phyloP scores from a whole-genome alignment of 1,140 invertebrate species.

The Amyelois transitella region DNA sequence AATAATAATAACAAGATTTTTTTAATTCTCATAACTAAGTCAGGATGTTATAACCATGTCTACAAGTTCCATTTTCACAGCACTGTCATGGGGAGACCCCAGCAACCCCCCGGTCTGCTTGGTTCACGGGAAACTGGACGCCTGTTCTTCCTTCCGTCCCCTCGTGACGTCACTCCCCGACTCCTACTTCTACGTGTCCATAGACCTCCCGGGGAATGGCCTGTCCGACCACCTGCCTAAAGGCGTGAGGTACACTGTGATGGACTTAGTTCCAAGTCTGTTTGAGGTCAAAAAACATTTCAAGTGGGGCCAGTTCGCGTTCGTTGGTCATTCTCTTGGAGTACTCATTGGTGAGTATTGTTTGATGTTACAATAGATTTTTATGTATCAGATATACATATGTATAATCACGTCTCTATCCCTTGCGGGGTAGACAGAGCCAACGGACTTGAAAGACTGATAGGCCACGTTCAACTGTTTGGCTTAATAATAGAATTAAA shows the following conservation, averaged over 20 bases:
- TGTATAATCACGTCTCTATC: too few species aligned
- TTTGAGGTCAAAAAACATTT: constrained; percentile 31
- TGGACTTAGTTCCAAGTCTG: constrained; percentile 38
- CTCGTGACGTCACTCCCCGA: constrained; percentile 30
- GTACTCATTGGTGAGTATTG: constrained; percentile 26
- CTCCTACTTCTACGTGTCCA: constrained; percentile 36
- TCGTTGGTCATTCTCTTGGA: constrained; percentile 39
- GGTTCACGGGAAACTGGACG: constrained; percentile 36
- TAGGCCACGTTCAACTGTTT: too few species aligned
- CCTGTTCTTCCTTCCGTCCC: constrained; percentile 33
- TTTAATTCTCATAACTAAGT: background rate
- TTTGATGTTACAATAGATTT: background rate
- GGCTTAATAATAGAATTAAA: too few species aligned
- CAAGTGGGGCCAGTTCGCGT: constrained; percentile 41
- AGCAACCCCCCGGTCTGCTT: constrained; percentile 33
- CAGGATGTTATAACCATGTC: background rate
- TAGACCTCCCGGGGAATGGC: constrained; percentile 48
- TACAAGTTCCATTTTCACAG: constrained; percentile 21
- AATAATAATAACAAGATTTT: background rate
- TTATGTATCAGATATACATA: background rate
- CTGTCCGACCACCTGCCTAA: constrained; percentile 36
- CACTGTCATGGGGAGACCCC: constrained; percentile 39
- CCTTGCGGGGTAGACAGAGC: too few species aligned
- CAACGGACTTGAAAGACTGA: too few species aligned
- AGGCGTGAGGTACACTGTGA: constrained; percentile 24